Evolutionary conservation across 2,888 invertebrate species (phyloP).

Genomic region (Cryptops parisi): DNA sequence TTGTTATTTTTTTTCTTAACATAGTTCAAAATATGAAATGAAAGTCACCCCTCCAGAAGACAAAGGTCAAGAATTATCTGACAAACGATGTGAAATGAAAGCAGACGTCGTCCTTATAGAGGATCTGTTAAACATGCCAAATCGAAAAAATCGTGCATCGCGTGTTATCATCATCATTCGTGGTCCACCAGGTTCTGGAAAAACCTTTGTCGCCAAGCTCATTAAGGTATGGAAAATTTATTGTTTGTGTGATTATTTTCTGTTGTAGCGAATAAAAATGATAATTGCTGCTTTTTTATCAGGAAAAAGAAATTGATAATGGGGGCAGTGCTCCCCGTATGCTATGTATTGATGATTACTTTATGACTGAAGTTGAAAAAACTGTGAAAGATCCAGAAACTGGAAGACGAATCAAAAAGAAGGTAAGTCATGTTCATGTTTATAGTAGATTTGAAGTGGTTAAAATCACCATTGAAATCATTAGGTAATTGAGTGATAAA

Average conservation of each 20-base stretch:
- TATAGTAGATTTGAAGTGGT: too few relatives aligned
- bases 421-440: constrained; percentile 36
- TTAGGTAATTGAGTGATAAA: neutral
- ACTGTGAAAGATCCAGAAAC: constrained; percentile 46
- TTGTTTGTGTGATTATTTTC: neutral
- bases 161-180: constrained; percentile 73
- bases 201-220: constrained; percentile 74
- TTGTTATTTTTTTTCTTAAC: too few relatives aligned
- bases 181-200: constrained; percentile 90
- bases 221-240: constrained; percentile 47
- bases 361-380: constrained; percentile 52
- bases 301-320: constrained; percentile 60
- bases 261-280: neutral
- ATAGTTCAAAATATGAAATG: too few relatives aligned
- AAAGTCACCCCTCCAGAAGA: too few relatives aligned
- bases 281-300: constrained; percentile 20
- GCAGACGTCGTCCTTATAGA: constrained; percentile 47
- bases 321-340: constrained; percentile 81
- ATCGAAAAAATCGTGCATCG: constrained; percentile 58
- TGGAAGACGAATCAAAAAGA: constrained; percentile 51
- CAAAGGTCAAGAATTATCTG: too few relatives aligned
- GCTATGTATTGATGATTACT: constrained; percentile 89
- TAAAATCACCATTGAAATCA: too few relatives aligned
- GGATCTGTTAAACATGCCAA: constrained; percentile 66
- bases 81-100: constrained; percentile 19